phyloP scores from a whole-genome alignment of 2,113 vertebrate genomes.

The Lepus europaeus region DNA sequence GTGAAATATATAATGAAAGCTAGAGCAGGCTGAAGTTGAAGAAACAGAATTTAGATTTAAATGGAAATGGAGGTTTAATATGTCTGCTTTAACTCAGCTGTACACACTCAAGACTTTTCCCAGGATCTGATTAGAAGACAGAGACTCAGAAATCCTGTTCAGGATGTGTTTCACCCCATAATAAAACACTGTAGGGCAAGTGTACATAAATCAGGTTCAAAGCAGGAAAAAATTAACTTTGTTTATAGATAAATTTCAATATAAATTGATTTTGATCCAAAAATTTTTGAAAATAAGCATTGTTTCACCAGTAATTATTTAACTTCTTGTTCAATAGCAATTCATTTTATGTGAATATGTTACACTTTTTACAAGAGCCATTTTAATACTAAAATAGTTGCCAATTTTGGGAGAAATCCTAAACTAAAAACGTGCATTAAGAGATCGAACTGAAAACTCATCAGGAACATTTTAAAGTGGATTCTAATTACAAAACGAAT shows the following conservation, averaged over 20 bases:
- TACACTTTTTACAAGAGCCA: not conserved
- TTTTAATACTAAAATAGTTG: not conserved
- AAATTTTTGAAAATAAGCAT: not conserved
- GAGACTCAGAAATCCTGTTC: not conserved
- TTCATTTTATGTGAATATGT: not conserved
- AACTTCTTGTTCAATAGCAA: not conserved
- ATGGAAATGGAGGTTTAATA: not conserved
- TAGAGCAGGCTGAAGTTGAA: conserved; percentile 13
- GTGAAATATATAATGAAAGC: conserved; percentile 15
- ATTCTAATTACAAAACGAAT: not conserved
- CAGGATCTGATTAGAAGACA: not conserved
- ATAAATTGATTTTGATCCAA: not conserved
- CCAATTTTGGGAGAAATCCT: not conserved
- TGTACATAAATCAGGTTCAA: not conserved
- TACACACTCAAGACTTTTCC: not conserved
- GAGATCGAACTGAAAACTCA: not conserved
- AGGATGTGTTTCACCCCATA: not conserved
- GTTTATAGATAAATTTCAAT: not conserved
- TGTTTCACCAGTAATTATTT: not conserved
- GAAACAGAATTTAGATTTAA: conserved; percentile 39
- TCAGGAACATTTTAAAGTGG: not conserved
- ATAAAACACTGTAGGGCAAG: not conserved
- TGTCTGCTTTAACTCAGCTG: not conserved
- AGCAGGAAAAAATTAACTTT: conserved; percentile 36
- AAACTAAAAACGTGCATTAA: not conserved